Base-by-base conservation (phyloP, 2,888 invertebrate genomes). In the Margaritifera margaritifera region DNA sequence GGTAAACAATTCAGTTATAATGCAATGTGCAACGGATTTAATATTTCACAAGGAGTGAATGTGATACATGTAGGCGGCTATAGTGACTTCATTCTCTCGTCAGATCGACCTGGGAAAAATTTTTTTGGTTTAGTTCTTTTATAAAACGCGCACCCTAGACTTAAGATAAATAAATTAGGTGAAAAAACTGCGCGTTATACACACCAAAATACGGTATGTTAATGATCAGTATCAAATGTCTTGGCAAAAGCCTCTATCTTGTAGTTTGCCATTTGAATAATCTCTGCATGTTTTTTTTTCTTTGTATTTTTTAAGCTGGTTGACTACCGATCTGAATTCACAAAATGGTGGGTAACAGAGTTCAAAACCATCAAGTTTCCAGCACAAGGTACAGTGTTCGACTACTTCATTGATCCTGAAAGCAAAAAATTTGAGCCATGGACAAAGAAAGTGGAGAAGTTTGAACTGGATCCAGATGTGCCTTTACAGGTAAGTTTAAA, bases 291-390 rank as follows among this genome's bases (percentile, higher is more conserved):
- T n/a, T 25, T 20, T 62, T 6, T 27, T 53, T 27, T 69, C 51
- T 54, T 19, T 70, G 19, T 61, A 4, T 31, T 60, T 42, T 71
- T 69, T 31, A 73, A 96, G 91, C 91, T 96, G 53, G 92, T 95
- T 6, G 97, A 98, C 88, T 96, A 97, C 94, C 93, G 97, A 56
- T 94, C 94, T 80, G 97, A 98, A 89, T 98, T 97, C 89, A 95
- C 96, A 55, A 98, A 98, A 92, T 98, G 98, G 98, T 98, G 97
- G 96, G 92, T 94, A 22, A 96, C 95, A 86, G 98, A 98, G 90
- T 98, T 97, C 90, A 98, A 98, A 91, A 94, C 94, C 27, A 92
- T 98, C 1, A 97, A 96, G 90, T 97, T 97, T 89, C 98, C 98
- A 2, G 80, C 93, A 65, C 94, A 95, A 68, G 97, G 96, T 5